A percentile compares a stretch with the other conserved stretches of the same genome.
Evolutionary conservation across 2,797 vertebrate species (phyloP).

Genomic region (Coluber constrictor): DNA sequence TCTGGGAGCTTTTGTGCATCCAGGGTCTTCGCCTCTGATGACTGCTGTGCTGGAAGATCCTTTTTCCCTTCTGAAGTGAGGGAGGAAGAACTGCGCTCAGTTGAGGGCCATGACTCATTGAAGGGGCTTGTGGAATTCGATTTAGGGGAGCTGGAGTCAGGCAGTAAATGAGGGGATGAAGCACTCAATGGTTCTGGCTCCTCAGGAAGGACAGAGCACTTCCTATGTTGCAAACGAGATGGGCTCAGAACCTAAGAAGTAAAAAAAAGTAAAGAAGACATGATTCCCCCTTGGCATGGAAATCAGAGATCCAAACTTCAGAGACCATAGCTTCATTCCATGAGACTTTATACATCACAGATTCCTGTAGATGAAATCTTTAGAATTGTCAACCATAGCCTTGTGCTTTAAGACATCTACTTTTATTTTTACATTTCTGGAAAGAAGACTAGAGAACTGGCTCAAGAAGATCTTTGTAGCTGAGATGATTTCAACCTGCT

Average conservation of each 20-base stretch:
- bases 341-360: neutral
- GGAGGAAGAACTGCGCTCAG: slow-evolving; percentile 63
- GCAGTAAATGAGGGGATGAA: slow-evolving; percentile 33
- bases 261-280: neutral
- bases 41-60: neutral
- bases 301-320: neutral
- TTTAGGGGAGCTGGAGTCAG: slow-evolving; percentile 29
- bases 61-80: slow-evolving; percentile 43
- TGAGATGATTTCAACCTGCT: neutral
- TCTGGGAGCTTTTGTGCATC: neutral
- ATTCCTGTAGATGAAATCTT: neutral
- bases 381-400: neutral
- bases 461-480: neutral
- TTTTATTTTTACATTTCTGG: neutral
- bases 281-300: neutral
- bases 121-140: slow-evolving; percentile 54
- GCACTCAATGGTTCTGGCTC: slow-evolving; percentile 15
- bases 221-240: slow-evolving; percentile 37
- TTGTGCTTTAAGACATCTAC: neutral
- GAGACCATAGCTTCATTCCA: neutral
- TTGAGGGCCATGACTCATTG: slow-evolving; percentile 78
- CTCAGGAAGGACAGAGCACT: neutral
- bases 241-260: slow-evolving; percentile 68
- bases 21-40: neutral
- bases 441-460: neutral